Evolutionary conservation across 2,888 invertebrate genomes (phyloP), one percentile per base, ranked within the genome.

Genomic region (Gastrophysa polygoni): DNA sequence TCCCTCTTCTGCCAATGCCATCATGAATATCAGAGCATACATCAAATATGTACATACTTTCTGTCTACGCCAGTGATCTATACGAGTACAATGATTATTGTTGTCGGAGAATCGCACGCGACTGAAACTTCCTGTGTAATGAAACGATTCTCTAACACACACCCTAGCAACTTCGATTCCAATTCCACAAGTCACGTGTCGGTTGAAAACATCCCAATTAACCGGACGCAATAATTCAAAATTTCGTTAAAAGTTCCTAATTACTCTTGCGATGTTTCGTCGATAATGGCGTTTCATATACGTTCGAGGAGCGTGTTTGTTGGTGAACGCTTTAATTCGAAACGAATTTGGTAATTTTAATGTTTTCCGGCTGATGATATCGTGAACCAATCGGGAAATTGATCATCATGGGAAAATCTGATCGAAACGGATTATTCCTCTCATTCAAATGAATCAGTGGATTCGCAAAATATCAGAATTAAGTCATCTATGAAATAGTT

Each of bases 251-350:
- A 71, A 73, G 66, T 71, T 63, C 60, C 68, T 75, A 75, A 75
- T 75, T 75, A 70, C 62, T 68, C 70, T 73, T 72, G 71, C 73
- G 74, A 72, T 71, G 75, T 75, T 74, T 72, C 69, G 71, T 75
- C 74, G 70, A 71, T 74, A 73, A 62, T 62, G 62, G 51, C 52
- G 55, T 66, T 66, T 57, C n/a, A n/a, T 50, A 34, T 32, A 57
- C 43, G 49, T 17, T 38, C 32, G 32, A 34, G 43, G 61, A 64
- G 61, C 55, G 60, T 60, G 63, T 61, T 51, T 64, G 52, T 57
- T 67, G 60, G 47, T 63, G 14, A 48, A 68, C 52, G 66, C 50
- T 66, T 66, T 61, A 61, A 66, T 66, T 57, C 56, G 64, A 66
- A 62, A 67, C 68, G 68, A 68, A 68, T 68, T 60, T 32, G 52